These are phyloP conservation scores for Hypomecis atomaria DNA, from an alignment of 2,888 invertebrate genomes.

Conservation along the genomic window DNA sequence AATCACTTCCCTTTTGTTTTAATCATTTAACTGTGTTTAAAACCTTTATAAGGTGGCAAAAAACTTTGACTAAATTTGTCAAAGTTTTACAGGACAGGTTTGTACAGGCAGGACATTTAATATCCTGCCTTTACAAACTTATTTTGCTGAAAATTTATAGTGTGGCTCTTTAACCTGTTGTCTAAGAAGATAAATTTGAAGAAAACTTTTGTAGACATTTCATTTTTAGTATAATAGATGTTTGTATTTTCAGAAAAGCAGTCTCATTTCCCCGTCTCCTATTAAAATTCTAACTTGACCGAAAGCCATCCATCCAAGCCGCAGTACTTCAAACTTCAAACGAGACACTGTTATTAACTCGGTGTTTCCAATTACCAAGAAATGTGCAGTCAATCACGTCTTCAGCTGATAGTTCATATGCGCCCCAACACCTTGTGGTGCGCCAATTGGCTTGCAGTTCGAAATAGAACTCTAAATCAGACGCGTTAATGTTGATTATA, in stretches of 20 bases:
- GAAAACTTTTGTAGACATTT: too few relatives aligned
- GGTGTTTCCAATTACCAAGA: slow-evolving; percentile 68
- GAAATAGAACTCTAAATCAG: neutral
- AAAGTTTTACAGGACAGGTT: too few relatives aligned
- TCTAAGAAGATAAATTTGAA: too few relatives aligned
- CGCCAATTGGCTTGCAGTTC: neutral
- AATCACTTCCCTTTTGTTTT: too few relatives aligned
- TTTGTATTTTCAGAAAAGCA: neutral
- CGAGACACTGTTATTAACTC: slow-evolving; percentile 56
- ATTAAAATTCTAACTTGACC: slow-evolving; percentile 40
- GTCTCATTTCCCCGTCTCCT: slow-evolving; percentile 18
- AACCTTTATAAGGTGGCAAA: too few relatives aligned
- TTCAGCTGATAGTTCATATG: slow-evolving; percentile 60
- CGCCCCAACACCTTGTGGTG: slow-evolving; percentile 39
- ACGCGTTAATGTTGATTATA: slow-evolving; percentile 3
- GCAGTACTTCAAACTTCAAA: slow-evolving; percentile 48
- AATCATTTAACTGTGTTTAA: too few relatives aligned
- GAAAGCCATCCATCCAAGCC: slow-evolving; percentile 34
- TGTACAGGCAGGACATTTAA: too few relatives aligned
- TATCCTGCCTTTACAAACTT: too few relatives aligned
- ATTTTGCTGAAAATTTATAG: too few relatives aligned
- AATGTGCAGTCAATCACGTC: slow-evolving; percentile 69
- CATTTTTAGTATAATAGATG: neutral
- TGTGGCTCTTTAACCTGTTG: too few relatives aligned
- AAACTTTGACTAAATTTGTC: too few relatives aligned